Percentiles rank a stretch among this genome's conserved stretches.
These are phyloP conservation scores for Mastomys natalensis DNA, from an alignment of 2,113 vertebrate genomes.

Conservation along the genomic window DNA sequence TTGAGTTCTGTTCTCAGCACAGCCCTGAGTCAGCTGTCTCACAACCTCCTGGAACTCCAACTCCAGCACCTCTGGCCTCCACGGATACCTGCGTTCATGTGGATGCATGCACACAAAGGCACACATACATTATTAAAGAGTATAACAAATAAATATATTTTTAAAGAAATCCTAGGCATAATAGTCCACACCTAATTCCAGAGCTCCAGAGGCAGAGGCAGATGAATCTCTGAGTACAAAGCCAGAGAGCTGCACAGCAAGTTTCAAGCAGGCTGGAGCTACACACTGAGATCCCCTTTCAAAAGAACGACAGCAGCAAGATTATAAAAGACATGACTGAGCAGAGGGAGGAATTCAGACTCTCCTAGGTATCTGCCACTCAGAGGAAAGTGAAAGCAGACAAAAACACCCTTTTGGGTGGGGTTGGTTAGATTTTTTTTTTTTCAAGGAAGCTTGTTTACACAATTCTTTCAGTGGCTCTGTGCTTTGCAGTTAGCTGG, in stretches of 20 bases:
- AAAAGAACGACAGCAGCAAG: neutral
- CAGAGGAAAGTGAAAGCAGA: constrained; percentile 17
- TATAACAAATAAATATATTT: neutral
- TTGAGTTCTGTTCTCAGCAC: neutral
- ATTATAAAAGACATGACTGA: neutral
- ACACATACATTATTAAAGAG: neutral
- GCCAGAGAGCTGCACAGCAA: neutral
- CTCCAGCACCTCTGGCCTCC: neutral
- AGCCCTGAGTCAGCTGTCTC: neutral
- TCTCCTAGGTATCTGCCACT: neutral
- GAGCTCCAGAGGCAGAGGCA: neutral
- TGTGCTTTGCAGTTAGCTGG: constrained; percentile 50
- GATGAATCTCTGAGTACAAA: neutral
- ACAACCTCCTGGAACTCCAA: neutral
- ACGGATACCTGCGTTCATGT: neutral
- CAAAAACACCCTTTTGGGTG: neutral
- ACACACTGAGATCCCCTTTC: neutral
- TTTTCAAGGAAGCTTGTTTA: constrained; percentile 22
- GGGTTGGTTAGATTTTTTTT: neutral
- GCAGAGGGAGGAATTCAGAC: constrained; percentile 30
- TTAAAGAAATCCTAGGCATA: neutral
- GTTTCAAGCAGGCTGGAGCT: neutral
- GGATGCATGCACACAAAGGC: neutral
- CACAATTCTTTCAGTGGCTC: constrained; percentile 50
- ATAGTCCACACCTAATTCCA: neutral